Conservation (phyloP, 2,797 vertebrate species). For the Leuciscus waleckii region DNA sequence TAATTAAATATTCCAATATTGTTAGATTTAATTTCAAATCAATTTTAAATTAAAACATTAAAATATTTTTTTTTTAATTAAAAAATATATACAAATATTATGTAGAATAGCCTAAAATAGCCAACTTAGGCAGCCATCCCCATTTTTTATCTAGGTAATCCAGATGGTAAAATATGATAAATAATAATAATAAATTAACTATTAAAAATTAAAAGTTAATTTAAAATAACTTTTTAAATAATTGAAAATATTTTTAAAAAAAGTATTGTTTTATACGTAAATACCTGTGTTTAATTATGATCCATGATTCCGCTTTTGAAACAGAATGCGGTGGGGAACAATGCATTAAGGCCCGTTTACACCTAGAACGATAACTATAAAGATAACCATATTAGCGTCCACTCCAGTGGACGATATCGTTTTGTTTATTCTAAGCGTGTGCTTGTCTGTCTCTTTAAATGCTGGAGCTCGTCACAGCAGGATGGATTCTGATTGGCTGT, state of each 20-base stretch:
- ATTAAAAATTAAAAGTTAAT: not conserved
- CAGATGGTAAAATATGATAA: not conserved
- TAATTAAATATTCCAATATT: not conserved
- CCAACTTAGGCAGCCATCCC: not conserved
- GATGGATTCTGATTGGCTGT: too few species aligned
- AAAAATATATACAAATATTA: not conserved
- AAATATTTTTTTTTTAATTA: not conserved
- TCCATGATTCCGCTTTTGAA: not conserved
- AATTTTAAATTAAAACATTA: not conserved
- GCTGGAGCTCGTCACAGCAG: too few species aligned
- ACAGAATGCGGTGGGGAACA: not conserved
- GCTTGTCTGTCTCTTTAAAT: too few species aligned
- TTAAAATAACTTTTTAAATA: not conserved
- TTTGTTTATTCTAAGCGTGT: too few species aligned
- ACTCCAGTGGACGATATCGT: too few species aligned
- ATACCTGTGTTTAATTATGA: slow-evolving; percentile 2
- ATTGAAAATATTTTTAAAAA: not conserved
- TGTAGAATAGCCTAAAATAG: not conserved
- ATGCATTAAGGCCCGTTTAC: too few species aligned
- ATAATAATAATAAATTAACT: not conserved
- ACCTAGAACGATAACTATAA: too few species aligned
- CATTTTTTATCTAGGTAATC: not conserved
- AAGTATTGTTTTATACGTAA: not conserved
- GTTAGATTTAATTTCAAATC: not conserved
- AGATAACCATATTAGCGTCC: too few species aligned